Base-by-base conservation (phyloP, 2,797 vertebrate genomes). In the Hylomyscus alleni region DNA sequence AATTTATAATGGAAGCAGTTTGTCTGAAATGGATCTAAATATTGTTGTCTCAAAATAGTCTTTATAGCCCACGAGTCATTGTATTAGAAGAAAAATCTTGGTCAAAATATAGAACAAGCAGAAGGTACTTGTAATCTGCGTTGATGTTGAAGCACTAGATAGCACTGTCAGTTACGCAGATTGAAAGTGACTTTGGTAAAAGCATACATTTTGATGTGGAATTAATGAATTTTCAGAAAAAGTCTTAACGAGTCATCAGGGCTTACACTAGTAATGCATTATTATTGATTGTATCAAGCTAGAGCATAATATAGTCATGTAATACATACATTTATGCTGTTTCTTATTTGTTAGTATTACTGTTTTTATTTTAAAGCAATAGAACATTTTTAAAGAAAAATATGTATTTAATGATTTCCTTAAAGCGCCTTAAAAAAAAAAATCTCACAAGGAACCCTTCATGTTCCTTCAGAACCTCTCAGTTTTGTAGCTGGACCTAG, bases 1-100 rank as follows among this genome's bases (percentile, higher is more conserved):
- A 77, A 44, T 91, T 75, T 89, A 17, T 93, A 69, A 91, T 92
- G 89, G 34, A 60, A 96, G 73, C 44, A 60, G 67, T 37, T 95
- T 81, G 17, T 60, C 34, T 44, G 24, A 95, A 73, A 83, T 86
- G 34, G 82, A 62, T 47, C 26, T 54, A 40, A 89, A 52, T 69
- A 40, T 88, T 89, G 34, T 90, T 47, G 76, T 44, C 34, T 58
- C 7, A 85, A 95, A 90, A 76, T 88, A 24, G 29, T 82, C 75
- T 40, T 84, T 84, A 83, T 9, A 83, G 40, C 20, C 77, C 17
- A 40, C 13, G 75, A 52, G 29, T 37, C 54, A 7, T 69, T 56
- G 40, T 24, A 44, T 62, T 67, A 76, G 73, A 62, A 88, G 15
- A 90, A 90, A 76, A 26, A 92, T 65, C 14, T 47, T 82, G 31